Conservation (phyloP, 2,888 invertebrate genomes). For the Operophtera brumata region DNA sequence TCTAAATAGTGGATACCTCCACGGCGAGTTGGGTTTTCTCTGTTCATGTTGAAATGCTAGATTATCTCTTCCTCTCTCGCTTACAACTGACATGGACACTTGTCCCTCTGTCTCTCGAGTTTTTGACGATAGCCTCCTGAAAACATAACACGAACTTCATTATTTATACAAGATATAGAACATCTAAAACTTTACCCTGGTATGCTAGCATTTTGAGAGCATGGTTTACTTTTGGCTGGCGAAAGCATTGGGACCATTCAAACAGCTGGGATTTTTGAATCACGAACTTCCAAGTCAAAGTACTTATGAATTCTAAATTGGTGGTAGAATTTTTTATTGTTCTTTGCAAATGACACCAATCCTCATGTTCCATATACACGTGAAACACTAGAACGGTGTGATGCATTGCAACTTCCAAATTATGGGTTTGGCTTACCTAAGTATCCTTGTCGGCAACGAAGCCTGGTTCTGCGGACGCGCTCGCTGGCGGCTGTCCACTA, state of each 20-base stretch:
- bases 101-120: conserved; percentile 79
- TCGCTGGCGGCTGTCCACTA: conserved; percentile 87
- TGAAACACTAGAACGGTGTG: neutral
- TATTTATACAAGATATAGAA: neutral
- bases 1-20: conserved; percentile 84
- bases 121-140: conserved; percentile 85
- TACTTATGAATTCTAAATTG: no score
- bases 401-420: neutral
- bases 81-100: conserved; percentile 70
- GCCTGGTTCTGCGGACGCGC: conserved; percentile 68
- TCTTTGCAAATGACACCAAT: neutral
- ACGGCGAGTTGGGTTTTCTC: conserved; percentile 85
- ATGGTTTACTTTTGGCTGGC: neutral
- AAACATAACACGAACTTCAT: conserved; percentile 14
- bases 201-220: no score
- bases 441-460: conserved; percentile 82
- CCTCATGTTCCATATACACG: neutral
- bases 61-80: conserved; percentile 83
- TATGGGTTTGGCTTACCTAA: conserved; percentile 74
- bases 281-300: neutral
- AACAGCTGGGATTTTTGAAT: neutral
- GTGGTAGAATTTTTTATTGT: no score
- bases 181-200: neutral
- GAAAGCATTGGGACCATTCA: neutral
- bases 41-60: conserved; percentile 83